Percentiles rank a stretch among this genome's conserved stretches.
phyloP scores from a whole-genome alignment of 2,888 invertebrate genomes.

The Pelosia muscerda region DNA sequence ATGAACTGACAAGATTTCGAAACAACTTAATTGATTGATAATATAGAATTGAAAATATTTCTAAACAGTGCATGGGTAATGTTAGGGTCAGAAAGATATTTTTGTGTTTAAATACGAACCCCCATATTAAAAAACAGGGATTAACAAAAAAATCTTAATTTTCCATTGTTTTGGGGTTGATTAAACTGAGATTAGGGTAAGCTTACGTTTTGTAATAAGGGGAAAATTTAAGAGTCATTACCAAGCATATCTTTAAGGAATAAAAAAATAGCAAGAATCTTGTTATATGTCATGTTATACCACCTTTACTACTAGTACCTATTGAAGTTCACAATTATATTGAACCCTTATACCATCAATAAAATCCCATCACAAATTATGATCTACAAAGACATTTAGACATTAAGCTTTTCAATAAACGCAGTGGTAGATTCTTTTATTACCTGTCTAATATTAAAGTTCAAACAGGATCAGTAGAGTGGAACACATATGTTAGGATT shows the following conservation, averaged over 20 bases:
- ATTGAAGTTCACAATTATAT: not conserved
- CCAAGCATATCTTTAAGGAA: not conserved
- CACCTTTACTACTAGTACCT: not conserved
- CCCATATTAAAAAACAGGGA: not conserved
- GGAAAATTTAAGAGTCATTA: not conserved
- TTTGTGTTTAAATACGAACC: not conserved
- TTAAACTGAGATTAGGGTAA: not conserved
- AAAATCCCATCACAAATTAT: not conserved
- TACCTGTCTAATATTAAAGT: conserved; percentile 1
- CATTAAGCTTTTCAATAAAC: not conserved
- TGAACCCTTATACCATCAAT: not conserved
- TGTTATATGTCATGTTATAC: not conserved
- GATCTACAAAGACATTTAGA: not conserved
- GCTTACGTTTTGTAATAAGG: not conserved
- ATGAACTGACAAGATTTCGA: not conserved
- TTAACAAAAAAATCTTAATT: not conserved
- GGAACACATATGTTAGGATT: conserved; percentile 24
- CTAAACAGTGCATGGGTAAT: not conserved
- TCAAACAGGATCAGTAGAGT: conserved; percentile 17
- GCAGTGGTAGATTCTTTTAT: not conserved
- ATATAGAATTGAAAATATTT: not conserved
- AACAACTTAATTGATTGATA: not conserved
- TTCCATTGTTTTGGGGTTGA: not conserved
- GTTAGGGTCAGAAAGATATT: too few species aligned
- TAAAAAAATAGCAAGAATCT: not conserved